Evolutionary conservation across 2,797 vertebrate genomes (phyloP).

Genomic region (Myotis myotis): DNA sequence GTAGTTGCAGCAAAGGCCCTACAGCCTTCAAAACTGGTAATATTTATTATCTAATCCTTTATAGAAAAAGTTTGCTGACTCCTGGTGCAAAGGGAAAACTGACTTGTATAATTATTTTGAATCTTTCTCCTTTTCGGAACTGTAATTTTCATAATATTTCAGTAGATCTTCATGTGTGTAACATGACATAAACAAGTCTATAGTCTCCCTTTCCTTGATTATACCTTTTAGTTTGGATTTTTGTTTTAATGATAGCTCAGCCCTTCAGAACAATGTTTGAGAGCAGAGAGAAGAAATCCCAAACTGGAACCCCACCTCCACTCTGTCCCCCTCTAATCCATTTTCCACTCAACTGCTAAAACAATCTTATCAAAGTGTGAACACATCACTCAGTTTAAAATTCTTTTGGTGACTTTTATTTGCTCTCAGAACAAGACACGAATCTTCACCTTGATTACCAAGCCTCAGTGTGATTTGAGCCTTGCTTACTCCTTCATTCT

Average conservation of each 20-base stretch:
- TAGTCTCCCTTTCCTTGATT: conserved; percentile 33
- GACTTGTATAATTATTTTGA: conserved; percentile 28
- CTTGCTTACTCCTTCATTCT: not conserved
- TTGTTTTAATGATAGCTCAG: not conserved
- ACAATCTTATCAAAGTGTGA: conserved; percentile 21
- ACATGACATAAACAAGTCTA: not conserved
- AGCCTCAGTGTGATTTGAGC: not conserved
- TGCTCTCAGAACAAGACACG: not conserved
- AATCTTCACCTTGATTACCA: not conserved
- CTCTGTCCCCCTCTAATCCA: not conserved
- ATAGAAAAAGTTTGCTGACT: not conserved
- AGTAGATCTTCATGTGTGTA: not conserved
- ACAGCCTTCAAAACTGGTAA: not conserved
- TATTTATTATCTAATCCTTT: not conserved
- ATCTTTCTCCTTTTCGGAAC: conserved; percentile 32
- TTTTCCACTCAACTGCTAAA: conserved; percentile 4
- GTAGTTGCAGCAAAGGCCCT: not conserved
- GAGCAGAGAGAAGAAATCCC: not conserved
- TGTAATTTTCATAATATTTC: not conserved
- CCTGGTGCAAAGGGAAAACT: not conserved
- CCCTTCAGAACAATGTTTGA: conserved; percentile 27
- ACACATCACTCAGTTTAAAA: conserved; percentile 6
- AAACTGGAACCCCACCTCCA: not conserved
- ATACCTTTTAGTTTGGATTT: not conserved
- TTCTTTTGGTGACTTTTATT: not conserved